Base-by-base conservation (phyloP, 2,797 vertebrate genomes). In the Tragopan temminckii region DNA sequence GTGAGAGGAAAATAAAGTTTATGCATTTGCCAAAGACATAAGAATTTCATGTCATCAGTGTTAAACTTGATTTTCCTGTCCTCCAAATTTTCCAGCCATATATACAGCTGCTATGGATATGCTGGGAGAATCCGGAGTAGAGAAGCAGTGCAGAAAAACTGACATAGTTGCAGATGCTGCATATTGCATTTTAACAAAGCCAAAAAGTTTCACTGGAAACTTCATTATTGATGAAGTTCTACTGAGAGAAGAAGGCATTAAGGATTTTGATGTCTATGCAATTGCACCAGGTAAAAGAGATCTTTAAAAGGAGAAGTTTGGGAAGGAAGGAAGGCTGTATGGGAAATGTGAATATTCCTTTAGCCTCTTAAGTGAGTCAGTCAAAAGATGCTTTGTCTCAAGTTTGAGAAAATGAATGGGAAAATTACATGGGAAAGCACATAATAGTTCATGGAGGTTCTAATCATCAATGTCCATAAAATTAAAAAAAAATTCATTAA, bases 101-200 rank as follows among this genome's bases (percentile, higher is more conserved):
- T 93, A 98, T 78, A 99, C 99, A 1, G 98, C 99, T 58, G 99
- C 99, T 5, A 99, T 99, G 99, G 98, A 99, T 80, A 99, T 99
- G 99, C 88, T 99, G 35, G 99, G 99, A 36, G 99, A 99, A 24
- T 85, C 98, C 2, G 98, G 94, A 7, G 68, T 99, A 5, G 97
- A 97, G 40, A 99, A 98, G 48, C 99, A 99, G 46, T 99, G 99
- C 95, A 98, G 99, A 58, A 99, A 98, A 35, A 97, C 97, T 0
- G 99, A 99, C 80, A 99, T 99, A 89, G 98, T 99, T 64, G 99
- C 99, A 5, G 99, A 99, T 69, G 99, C 99, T 21, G 99, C 99
- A 2, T 99, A 99, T 35, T 98, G 98, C 88, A 96, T 99, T 97
- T 97, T 99, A 88, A 98, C 97, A 87, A 98, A 97, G 74, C 98